phyloP scores from a whole-genome alignment of 2,888 invertebrate species.

The Noctua fimbriata region DNA sequence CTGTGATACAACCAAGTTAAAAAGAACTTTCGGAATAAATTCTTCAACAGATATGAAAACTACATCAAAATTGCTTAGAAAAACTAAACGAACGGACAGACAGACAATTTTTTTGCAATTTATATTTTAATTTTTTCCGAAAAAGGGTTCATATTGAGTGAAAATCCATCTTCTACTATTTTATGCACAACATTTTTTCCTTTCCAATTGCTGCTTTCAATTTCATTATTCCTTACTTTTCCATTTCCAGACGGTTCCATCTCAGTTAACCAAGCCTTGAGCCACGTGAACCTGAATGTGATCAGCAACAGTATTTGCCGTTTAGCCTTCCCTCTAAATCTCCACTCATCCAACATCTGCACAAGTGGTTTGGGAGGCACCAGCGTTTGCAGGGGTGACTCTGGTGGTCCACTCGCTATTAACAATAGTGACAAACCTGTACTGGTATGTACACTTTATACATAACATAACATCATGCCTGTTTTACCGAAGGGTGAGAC shows the following conservation, averaged over 20 bases:
- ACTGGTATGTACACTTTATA: slow-evolving; percentile 26
- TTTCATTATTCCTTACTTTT: background rate
- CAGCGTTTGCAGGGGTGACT: slow-evolving; percentile 78
- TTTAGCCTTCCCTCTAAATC: slow-evolving; percentile 65
- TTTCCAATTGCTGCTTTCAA: background rate
- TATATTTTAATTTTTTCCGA: background rate
- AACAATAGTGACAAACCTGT: slow-evolving; percentile 43
- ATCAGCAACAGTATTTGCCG: slow-evolving; percentile 74
- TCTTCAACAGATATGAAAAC: background rate
- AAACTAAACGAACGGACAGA: background rate
- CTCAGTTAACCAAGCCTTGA: slow-evolving; percentile 52
- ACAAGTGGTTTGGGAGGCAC: slow-evolving; percentile 72
- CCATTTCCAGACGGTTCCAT: slow-evolving; percentile 13
- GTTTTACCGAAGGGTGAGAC: background rate
- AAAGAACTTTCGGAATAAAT: background rate
- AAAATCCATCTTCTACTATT: background rate
- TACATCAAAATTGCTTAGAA: background rate
- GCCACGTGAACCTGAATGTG: slow-evolving; percentile 71
- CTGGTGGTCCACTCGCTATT: slow-evolving; percentile 79
- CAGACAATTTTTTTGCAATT: background rate
- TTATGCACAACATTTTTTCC: background rate
- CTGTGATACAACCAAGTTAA: background rate
- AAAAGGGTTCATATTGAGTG: background rate
- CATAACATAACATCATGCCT: background rate
- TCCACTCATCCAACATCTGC: slow-evolving; percentile 75